A percentile compares a stretch with the other conserved stretches of the same genome.
Conservation (phyloP, 2,113 vertebrate genomes). For the Lycocorax pyrrhopterus region DNA sequence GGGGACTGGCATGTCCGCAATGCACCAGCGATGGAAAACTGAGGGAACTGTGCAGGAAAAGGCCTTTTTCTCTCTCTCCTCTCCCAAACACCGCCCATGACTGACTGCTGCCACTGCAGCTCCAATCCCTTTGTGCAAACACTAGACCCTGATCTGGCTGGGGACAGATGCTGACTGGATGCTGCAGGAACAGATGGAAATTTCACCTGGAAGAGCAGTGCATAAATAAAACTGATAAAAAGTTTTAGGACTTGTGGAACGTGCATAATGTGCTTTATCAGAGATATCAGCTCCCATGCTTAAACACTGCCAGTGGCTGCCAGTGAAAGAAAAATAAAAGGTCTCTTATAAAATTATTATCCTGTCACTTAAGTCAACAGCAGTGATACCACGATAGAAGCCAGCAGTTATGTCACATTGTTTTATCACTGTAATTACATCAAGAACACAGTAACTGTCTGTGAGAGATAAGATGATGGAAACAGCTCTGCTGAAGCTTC, state of each 20-base stretch:
- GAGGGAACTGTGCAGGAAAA: background rate
- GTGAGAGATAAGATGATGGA: conserved; percentile 73
- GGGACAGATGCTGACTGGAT: background rate
- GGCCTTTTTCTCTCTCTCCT: background rate
- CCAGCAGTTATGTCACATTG: conserved; percentile 71
- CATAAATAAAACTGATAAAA: conserved; percentile 40
- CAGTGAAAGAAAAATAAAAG: conserved; percentile 68
- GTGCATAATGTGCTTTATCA: conserved; percentile 51
- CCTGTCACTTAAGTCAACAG: conserved; percentile 76
- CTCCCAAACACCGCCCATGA: background rate
- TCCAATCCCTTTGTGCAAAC: background rate
- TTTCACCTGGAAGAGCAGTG: background rate
- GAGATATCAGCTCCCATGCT: conserved; percentile 18
- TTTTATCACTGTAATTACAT: conserved; percentile 81
- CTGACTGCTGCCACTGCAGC: background rate
- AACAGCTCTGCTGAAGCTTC: conserved; percentile 60
- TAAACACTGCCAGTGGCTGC: conserved; percentile 45
- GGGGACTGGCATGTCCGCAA: background rate
- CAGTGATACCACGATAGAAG: conserved; percentile 67
- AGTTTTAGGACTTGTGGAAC: background rate
- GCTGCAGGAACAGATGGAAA: background rate
- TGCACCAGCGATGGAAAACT: background rate
- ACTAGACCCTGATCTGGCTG: background rate
- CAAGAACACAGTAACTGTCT: conserved; percentile 76
- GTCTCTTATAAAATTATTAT: conserved; percentile 74